Conservation (phyloP, 2,888 invertebrate genomes). For the Orthosia gothica region DNA sequence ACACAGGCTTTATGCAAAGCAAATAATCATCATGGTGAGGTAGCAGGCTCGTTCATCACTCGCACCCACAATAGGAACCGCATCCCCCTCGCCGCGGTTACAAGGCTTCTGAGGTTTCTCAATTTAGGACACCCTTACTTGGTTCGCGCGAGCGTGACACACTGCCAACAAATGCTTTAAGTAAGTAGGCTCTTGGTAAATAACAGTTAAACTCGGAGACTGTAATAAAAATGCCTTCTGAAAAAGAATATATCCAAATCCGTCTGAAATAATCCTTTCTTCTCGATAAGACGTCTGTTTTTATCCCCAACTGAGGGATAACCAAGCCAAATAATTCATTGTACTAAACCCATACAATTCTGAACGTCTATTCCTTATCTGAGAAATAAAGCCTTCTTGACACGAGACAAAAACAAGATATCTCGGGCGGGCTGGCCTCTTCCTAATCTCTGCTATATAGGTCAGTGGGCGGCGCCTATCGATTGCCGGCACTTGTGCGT, state of each 20-base stretch:
- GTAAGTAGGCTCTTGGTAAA: neutral
- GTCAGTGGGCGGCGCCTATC: constrained; percentile 86
- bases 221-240: constrained; percentile 21
- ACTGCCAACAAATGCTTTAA: constrained; percentile 36
- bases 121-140: constrained; percentile 44
- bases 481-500: constrained; percentile 86
- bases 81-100: constrained; percentile 47
- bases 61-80: constrained; percentile 39
- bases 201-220: constrained; percentile 13
- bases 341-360: constrained; percentile 50
- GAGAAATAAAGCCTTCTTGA: constrained; percentile 64
- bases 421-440: constrained; percentile 63
- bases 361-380: constrained; percentile 63
- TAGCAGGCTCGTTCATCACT: constrained; percentile 28
- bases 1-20: constrained; percentile 24
- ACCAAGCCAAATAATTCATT: constrained; percentile 50
- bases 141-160: constrained; percentile 47
- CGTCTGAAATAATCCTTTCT: constrained; percentile 38
- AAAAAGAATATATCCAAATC: constrained; percentile 21
- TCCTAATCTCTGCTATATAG: constrained; percentile 71
- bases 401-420: constrained; percentile 73
- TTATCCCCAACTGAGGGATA: constrained; percentile 40
- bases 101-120: constrained; percentile 58
- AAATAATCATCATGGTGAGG: constrained; percentile 38
- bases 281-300: constrained; percentile 45